phyloP scores from a whole-genome alignment of 2,797 vertebrate species.

The Apodemus agrarius region DNA sequence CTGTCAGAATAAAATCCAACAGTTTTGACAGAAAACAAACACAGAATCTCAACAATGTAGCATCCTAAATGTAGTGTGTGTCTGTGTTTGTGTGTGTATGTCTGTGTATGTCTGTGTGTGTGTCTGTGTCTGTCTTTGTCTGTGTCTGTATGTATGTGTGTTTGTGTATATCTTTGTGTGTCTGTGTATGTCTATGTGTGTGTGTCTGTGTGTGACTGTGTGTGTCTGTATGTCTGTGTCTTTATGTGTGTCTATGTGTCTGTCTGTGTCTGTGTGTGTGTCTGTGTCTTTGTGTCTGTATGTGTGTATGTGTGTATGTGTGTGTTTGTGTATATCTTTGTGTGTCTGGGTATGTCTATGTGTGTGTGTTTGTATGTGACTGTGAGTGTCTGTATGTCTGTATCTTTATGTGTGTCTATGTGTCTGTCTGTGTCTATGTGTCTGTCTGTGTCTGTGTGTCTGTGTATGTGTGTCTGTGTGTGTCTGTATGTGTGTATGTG shows the following conservation, averaged over 20 bases:
- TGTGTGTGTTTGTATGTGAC: neutral
- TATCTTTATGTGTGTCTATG: too few species aligned
- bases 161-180: neutral
- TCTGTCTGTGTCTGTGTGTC: neutral
- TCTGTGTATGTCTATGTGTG: neutral
- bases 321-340: neutral
- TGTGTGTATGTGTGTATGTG: neutral
- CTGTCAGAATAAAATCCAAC: neutral
- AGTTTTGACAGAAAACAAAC: neutral
- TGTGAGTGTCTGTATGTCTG: too few species aligned
- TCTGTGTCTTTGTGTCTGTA: neutral
- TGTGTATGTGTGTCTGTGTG: neutral
- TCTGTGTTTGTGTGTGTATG: neutral
- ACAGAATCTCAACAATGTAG: neutral
- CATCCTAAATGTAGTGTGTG: neutral
- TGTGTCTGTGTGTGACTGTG: neutral
- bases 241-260: neutral
- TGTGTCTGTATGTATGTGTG: neutral
- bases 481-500: neutral
- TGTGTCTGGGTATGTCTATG: neutral
- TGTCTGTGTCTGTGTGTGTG: neutral
- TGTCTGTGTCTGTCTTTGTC: neutral
- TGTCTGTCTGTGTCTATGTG: neutral
- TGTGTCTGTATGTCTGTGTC: neutral
- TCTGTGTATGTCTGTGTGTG: neutral